Percentiles rank a stretch among this genome's conserved stretches.
Conservation (phyloP, 2,888 invertebrate genomes). For the Zonitis immaculata region DNA sequence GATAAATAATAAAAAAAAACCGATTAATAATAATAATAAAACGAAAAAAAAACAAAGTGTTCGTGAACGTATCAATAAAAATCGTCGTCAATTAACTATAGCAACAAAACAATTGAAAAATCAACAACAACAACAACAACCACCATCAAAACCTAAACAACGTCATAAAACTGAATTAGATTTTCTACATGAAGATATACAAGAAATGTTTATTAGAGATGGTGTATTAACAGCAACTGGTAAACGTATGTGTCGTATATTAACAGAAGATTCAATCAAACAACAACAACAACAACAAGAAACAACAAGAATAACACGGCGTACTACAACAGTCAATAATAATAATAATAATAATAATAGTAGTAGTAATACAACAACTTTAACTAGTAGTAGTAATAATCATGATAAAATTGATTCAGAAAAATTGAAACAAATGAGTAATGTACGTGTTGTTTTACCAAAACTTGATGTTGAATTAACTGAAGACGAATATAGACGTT, state of each 20-base stretch:
- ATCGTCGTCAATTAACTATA: constrained; percentile 16
- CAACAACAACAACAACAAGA: neutral
- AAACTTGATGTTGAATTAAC: constrained; percentile 31
- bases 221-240: constrained; percentile 61
- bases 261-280: constrained; percentile 38
- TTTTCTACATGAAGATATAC: constrained; percentile 63
- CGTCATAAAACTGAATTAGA: constrained; percentile 54
- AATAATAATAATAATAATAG: neutral
- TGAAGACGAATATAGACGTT: constrained; percentile 13
- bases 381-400: constrained; percentile 1
- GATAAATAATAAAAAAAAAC: neutral
- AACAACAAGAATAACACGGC: neutral
- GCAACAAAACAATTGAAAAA: constrained; percentile 12
- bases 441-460: constrained; percentile 30
- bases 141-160: constrained; percentile 35
- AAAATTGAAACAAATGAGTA: constrained; percentile 27
- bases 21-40: neutral
- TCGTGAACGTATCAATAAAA: constrained; percentile 33
- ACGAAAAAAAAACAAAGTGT: constrained; percentile 15
- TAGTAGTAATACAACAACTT: too few species aligned
- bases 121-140: constrained; percentile 5
- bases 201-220: constrained; percentile 65
- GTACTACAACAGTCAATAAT: neutral
- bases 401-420: constrained; percentile 10
- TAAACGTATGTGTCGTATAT: constrained; percentile 60